These are phyloP conservation scores for Spongilla lacustris DNA, from an alignment of 37 sponge, comb jelly and placozoan species.

Conservation along the genomic window DNA sequence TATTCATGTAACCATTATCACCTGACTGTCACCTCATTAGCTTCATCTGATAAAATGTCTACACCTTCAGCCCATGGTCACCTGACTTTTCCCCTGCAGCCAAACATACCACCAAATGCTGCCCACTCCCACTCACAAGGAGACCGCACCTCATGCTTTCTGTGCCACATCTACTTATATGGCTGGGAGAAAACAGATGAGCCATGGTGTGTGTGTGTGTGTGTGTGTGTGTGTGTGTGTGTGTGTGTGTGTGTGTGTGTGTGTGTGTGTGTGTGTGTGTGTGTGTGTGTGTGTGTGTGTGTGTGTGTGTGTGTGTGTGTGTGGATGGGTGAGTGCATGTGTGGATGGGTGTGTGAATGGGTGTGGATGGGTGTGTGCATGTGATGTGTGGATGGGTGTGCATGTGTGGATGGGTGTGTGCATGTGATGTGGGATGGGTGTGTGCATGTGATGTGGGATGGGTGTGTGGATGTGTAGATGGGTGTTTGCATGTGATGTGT, in stretches of 20 bases:
- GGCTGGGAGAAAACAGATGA: slow-evolving; percentile 71
- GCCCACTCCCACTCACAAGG: slow-evolving; percentile 15
- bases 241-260: slow-evolving; percentile 6
- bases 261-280: slow-evolving; percentile 14
- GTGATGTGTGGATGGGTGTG: no score
- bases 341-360: not conserved
- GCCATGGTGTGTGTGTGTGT: slow-evolving; percentile 48
- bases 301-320: not conserved
- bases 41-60: not conserved
- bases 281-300: slow-evolving; percentile 17
- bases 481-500: no score
- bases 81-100: not conserved
- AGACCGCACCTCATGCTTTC: slow-evolving; percentile 63
- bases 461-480: no score
- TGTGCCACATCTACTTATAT: slow-evolving; percentile 59
- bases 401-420: no score
- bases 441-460: no score
- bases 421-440: no score
- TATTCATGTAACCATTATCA: no score
- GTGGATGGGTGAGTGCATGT: not conserved
- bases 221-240: slow-evolving; percentile 3
- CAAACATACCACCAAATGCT: not conserved
- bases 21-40: no score
- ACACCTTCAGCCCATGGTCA: not conserved
- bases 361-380: no score